phyloP scores from a whole-genome alignment of 2,888 invertebrate genomes.

The Arenicola marina region DNA sequence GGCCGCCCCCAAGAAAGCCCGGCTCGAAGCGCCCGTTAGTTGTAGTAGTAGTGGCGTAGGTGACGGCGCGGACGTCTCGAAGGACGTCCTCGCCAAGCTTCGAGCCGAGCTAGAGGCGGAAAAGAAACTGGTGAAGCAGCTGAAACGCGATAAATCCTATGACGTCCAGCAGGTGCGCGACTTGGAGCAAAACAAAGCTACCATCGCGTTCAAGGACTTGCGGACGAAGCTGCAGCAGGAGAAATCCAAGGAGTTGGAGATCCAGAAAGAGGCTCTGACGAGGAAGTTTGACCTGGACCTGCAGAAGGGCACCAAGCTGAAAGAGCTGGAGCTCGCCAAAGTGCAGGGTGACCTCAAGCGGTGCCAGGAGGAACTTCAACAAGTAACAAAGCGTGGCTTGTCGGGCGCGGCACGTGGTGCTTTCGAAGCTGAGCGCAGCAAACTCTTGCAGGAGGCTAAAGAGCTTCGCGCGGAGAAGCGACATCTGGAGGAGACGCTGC shows the following conservation, averaged over 20 bases:
- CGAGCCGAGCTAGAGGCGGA: constrained; percentile 4
- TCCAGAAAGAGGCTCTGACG: constrained; percentile 7
- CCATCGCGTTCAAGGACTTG: constrained; percentile 4
- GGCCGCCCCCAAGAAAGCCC: too few relatives aligned
- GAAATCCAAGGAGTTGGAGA: constrained; percentile 3
- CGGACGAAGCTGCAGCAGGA: constrained; percentile 10
- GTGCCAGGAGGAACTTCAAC: constrained; percentile 9
- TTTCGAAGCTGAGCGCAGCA: constrained; percentile 7
- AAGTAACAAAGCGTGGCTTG: constrained; percentile 14
- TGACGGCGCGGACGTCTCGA: neutral
- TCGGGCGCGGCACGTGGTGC: constrained; percentile 16
- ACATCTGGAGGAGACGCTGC: neutral
- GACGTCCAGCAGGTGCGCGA: constrained; percentile 4
- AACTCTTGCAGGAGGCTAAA: constrained; percentile 26
- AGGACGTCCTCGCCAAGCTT: neutral
- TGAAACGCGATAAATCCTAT: constrained; percentile 7
- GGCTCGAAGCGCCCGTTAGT: too few relatives aligned
- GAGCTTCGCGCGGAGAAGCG: constrained; percentile 30
- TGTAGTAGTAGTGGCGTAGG: neutral
- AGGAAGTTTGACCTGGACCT: constrained; percentile 5
- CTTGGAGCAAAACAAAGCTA: neutral
- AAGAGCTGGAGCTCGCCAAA: constrained; percentile 6
- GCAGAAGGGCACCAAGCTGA: constrained; percentile 7
- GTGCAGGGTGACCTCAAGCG: constrained; percentile 3
- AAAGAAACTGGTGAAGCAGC: neutral